Conservation (phyloP, 2,888 invertebrate genomes). For the Sussaba pulchella region DNA sequence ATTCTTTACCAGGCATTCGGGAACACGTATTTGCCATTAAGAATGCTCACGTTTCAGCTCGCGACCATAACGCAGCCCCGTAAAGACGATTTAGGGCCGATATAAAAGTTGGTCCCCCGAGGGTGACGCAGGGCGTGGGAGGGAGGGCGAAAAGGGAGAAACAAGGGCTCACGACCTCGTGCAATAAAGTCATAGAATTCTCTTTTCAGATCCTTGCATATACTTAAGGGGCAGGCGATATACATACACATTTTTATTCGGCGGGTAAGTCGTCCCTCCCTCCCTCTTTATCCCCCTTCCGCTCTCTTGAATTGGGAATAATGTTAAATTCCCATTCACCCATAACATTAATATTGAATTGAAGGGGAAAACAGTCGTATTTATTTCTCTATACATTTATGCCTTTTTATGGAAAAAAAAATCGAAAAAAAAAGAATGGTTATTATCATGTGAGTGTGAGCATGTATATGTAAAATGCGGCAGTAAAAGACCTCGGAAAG, state of each 20-base stretch:
- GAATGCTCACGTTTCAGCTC: constrained; percentile 60
- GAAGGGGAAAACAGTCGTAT: constrained; percentile 1
- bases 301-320: too few species aligned
- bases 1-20: constrained; percentile 13
- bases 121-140: too few species aligned
- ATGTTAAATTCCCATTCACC: background rate
- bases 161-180: constrained; percentile 44
- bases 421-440: background rate
- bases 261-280: background rate
- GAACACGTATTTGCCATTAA: constrained; percentile 56
- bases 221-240: background rate
- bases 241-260: background rate
- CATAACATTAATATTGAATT: constrained; percentile 23
- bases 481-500: constrained; percentile 36
- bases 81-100: constrained; percentile 61
- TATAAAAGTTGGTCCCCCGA: constrained; percentile 47
- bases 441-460: constrained; percentile 14
- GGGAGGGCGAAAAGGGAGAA: too few species aligned
- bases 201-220: constrained; percentile 41
- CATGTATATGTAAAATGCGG: background rate
- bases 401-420: constrained; percentile 24
- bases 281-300: too few species aligned
- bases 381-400: constrained; percentile 35
- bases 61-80: constrained; percentile 57
- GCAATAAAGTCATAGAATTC: constrained; percentile 63